Percentiles rank a stretch among this genome's conserved stretches.
Evolutionary conservation across 2,797 vertebrate species (phyloP).

Genomic region (Somateria mollissima): DNA sequence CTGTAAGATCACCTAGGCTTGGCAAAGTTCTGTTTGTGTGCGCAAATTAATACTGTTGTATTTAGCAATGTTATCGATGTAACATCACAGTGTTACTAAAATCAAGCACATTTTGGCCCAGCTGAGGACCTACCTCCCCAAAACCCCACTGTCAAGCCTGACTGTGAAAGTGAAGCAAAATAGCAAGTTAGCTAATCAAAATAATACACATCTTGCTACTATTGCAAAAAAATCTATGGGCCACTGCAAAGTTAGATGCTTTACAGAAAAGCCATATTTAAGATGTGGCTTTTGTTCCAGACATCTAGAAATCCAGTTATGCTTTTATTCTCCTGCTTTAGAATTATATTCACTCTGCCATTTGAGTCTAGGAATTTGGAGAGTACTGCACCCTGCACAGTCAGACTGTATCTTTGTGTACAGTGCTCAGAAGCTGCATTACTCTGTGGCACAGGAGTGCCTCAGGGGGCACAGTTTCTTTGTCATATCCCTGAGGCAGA

Average conservation of each 20-base stretch:
- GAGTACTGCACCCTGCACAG: not conserved
- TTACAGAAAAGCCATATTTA: not conserved
- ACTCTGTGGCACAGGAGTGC: not conserved
- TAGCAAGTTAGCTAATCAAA: not conserved
- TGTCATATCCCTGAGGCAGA: not conserved
- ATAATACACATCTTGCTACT: not conserved
- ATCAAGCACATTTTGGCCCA: not conserved
- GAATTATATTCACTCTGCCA: not conserved
- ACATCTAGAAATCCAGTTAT: not conserved
- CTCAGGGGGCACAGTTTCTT: not conserved
- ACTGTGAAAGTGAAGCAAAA: not conserved
- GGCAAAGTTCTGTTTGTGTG: not conserved
- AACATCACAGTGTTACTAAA: not conserved
- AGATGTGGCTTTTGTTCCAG: not conserved
- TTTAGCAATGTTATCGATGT: not conserved
- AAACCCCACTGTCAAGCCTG: not conserved
- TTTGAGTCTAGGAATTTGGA: not conserved
- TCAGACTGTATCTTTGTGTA: not conserved
- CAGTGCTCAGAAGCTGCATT: not conserved
- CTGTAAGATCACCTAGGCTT: not conserved
- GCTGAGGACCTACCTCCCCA: not conserved
- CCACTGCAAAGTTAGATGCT: not conserved
- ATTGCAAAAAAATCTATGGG: not conserved
- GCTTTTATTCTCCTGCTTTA: not conserved
- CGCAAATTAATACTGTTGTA: not conserved